Evolutionary conservation across 2,888 invertebrate species (phyloP), one percentile per base, ranked within the genome.

Genomic region (Blera fallax): DNA sequence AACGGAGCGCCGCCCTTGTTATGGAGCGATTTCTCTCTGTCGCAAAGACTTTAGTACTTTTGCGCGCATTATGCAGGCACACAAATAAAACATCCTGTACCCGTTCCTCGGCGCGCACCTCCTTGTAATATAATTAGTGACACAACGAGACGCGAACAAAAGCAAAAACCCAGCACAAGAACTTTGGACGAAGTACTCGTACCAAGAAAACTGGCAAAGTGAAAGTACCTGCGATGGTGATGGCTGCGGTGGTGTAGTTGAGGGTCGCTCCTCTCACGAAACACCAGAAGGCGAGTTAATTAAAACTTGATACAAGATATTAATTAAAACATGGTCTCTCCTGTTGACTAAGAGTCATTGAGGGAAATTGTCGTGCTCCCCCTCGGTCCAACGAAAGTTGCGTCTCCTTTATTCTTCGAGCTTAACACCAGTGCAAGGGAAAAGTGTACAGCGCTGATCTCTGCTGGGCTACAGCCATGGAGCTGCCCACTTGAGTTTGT

Each of bases 291-390:
- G 88, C 88, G 88, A 88, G 88, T 88, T 88, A 88, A 88, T 88
- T 88, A 88, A 88, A 88, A 88, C 87, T 88, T 88, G 88, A 88
- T 88, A 88, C 88, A 88, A 87, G 88, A 88, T 87, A 88, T 88
- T 88, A 88, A 88, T 88, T 88, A 88, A 88, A 88, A 88, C 88
- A 88, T 88, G 87, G 88, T 87, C 88, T 81, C 88, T 87, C 81
- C 87, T 81, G 77, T 79, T 82, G 80, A 83, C 79, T 77, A 87
- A 88, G 87, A 81, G 83, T 82, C 87, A 88, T 88, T 88, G 85
- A 78, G 82, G 79, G 79, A 82, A 85, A 82, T 82, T 85, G 81
- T 84, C 84, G 79, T 79, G 85, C 82, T 58, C 78, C 64, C 78
- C 60, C 65, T n/a, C 27, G 37, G 37, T 43, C 50, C 52, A 72